Conservation (phyloP, 2,113 vertebrate species). For the Bubo scandiacus region DNA sequence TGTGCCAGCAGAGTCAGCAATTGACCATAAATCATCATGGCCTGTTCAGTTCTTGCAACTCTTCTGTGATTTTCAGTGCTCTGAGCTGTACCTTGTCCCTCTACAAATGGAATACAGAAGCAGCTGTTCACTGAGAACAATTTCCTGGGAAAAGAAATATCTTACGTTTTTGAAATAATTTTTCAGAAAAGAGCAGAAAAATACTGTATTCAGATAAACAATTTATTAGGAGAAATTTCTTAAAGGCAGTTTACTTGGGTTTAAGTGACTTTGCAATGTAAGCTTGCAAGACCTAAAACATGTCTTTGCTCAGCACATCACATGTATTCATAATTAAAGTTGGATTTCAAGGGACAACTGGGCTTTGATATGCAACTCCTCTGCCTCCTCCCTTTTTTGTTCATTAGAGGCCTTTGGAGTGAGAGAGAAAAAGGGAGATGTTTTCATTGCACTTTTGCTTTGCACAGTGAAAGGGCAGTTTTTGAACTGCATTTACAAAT, state of each 20-base stretch:
- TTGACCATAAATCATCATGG: background rate
- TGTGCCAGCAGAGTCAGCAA: background rate
- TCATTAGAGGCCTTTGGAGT: constrained; percentile 45
- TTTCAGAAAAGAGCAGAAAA: background rate
- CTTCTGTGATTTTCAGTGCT: background rate
- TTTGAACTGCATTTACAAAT: constrained; percentile 59
- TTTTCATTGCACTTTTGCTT: constrained; percentile 37
- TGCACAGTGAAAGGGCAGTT: background rate
- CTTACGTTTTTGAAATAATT: background rate
- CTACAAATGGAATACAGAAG: background rate
- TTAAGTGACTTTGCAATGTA: background rate
- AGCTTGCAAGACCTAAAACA: background rate
- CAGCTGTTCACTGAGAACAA: background rate
- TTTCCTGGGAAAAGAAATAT: background rate
- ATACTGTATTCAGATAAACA: background rate
- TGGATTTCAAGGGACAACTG: constrained; percentile 68
- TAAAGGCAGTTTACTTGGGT: background rate
- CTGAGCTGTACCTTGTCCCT: background rate
- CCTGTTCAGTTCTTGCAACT: background rate
- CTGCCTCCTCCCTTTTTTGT: constrained; percentile 49
- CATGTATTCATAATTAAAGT: constrained; percentile 64
- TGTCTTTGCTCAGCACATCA: constrained; percentile 43
- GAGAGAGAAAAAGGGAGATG: background rate
- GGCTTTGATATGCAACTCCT: constrained; percentile 59
- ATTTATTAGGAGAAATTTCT: background rate